Evolutionary conservation across 2,797 vertebrate species (phyloP), one percentile per base, ranked within the genome.

Genomic region (Choloepus didactylus): DNA sequence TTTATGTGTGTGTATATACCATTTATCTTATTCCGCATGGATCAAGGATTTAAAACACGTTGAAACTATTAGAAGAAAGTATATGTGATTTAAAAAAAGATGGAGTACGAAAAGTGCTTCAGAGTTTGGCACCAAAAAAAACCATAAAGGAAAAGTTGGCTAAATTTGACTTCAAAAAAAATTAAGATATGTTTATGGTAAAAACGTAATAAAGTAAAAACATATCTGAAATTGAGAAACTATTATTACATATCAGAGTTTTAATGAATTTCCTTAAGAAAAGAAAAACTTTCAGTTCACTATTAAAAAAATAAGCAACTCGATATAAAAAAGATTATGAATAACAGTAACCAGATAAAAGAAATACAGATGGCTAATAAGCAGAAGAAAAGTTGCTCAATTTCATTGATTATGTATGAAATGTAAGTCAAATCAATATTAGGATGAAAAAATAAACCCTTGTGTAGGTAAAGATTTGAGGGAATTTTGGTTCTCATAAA

Each of bases 121-220:
- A 79, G 86, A 94, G 38, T 27, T 75, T 44, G 1, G 31, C 1
- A 80, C 29, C n/a, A 80, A 38, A 69, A 67, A 66, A 93, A 64
- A 8, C 21, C 18, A 69, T 38, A 73, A 62, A 72, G 49, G 49
- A 81, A 94, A 83, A 73, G 38, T 6, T 23, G 77, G 51, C 60
- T 92, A 66, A 69, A 72, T 89, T 89, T 77, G 18, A 87, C 90
- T 93, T 92, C 9, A 44, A 81, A 93, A 90, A 87, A 89, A 79
- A 79, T 66, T 69, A 59, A 86, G 89, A 72, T 62, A 66, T 85
- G 67, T 75, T 21, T 67, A 0, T 69, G 31, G 31, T 19, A 89
- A 82, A 94, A 73, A 38, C 76, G 67, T 16, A 87, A 83, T 69
- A 35, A 81, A 67, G 46, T 25, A 56, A 93, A 44, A 62, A 31